Base-by-base conservation (phyloP, 2,113 vertebrate species). In the Sitta europaea region DNA sequence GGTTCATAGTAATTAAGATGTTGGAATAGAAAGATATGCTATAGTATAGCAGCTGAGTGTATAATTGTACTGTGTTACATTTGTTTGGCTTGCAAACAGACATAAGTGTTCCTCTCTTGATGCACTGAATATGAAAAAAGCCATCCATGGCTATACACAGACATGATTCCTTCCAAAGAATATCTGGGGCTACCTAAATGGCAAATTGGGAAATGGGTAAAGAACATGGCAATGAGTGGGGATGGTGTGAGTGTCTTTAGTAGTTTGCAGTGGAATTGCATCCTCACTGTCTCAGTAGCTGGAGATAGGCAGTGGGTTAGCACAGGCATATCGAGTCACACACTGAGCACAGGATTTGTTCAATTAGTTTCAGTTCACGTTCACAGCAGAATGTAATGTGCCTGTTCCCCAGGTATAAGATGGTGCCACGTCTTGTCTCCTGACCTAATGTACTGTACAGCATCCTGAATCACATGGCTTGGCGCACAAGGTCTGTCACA, bases 401-500 rank as follows among this genome's bases (percentile, higher is more conserved):
- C 45, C 63, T 93, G 78, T 66, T 94, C 67, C 55, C 33, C 53
- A 27, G 63, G 45, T 83, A 29, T 14, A 25, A 92, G 78, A 58
- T 24, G 35, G 36, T 92, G 59, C 63, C 76, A 51, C 43, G 5
- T 93, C 86, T 95, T 71, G 54, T 90, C 95, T 93, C 55, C 88
- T 97, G 94, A 97, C 94, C 91, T 72, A 86, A 66, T 74, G 94
- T 96, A 77, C 88, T 40, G n/a, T 55, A 47, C 75, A 58, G 78
- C 3, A 5, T 90, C 63, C 78, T 73, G 33, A 75, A 77, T 93
- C 95, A 88, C 86, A 47, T 80, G 74, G 90, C 59, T 79, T 80
- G 81, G 66, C n/a, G 38, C 38, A 22, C 2, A 35, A 93, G 80
- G 51, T 90, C 82, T 96, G 86, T 80, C 88, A 94, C 55, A 58